Percentiles rank a stretch among this genome's conserved stretches.
Conservation (phyloP, 2,797 vertebrate genomes). For the Peromyscus attwateri region DNA sequence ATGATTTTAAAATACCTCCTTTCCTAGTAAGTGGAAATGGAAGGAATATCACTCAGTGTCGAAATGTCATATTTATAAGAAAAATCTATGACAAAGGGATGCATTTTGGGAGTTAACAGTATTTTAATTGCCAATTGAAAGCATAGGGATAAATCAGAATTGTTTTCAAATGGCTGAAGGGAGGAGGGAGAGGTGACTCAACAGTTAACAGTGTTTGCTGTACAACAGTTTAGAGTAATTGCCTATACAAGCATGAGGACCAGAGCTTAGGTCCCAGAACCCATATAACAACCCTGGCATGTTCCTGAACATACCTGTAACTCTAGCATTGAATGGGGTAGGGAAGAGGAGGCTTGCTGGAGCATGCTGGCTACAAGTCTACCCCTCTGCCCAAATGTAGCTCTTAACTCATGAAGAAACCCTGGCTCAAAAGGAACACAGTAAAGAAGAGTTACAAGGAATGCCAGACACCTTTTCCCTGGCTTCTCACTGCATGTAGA, state of each 20-base stretch:
- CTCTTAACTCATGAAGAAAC: background rate
- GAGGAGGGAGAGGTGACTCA: background rate
- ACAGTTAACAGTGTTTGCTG: background rate
- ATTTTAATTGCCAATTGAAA: background rate
- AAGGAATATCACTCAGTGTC: slow-evolving; percentile 18
- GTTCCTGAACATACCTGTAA: too few relatives aligned
- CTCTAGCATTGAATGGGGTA: background rate
- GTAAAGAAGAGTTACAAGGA: background rate
- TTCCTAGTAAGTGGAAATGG: background rate
- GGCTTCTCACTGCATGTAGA: background rate
- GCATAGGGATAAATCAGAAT: background rate
- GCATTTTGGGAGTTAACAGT: background rate
- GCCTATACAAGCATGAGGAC: background rate
- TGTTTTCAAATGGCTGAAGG: slow-evolving; percentile 23
- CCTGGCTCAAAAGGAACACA: background rate
- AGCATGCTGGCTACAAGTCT: background rate
- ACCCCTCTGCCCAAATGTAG: background rate
- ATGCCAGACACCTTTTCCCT: too few relatives aligned
- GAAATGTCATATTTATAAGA: background rate
- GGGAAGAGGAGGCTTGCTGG: background rate
- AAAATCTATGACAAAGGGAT: background rate
- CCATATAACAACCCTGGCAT: background rate
- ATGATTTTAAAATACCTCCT: slow-evolving; percentile 17
- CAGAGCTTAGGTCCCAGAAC: background rate
- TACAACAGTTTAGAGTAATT: background rate